These are phyloP conservation scores for Alosa sapidissima DNA, from an alignment of 2,797 vertebrate genomes.

Conservation along the genomic window DNA sequence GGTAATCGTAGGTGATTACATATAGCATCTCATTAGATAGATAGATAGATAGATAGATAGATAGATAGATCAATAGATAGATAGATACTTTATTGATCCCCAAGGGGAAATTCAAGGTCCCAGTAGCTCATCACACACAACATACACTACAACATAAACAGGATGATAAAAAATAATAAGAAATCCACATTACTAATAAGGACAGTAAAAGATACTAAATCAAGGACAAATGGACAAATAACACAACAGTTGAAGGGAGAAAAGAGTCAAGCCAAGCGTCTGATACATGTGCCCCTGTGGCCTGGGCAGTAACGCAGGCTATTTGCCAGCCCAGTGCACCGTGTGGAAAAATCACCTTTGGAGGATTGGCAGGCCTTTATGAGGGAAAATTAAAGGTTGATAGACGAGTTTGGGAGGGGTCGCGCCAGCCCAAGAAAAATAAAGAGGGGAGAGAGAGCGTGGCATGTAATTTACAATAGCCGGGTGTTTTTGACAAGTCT, in stretches of 20 bases:
- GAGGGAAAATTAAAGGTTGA: slow-evolving; percentile 21
- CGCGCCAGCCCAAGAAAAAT: slow-evolving; percentile 39
- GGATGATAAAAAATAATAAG: too few species aligned
- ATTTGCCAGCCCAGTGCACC: neutral
- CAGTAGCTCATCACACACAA: too few species aligned
- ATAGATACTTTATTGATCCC: too few species aligned
- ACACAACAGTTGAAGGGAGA: neutral
- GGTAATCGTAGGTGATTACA: neutral
- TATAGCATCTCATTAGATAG: neutral
- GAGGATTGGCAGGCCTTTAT: slow-evolving; percentile 18
- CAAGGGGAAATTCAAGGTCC: too few species aligned
- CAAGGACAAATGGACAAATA: neutral
- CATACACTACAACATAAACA: too few species aligned
- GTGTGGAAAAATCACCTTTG: slow-evolving; percentile 14
- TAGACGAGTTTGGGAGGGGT: slow-evolving; percentile 14
- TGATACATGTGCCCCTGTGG: neutral
- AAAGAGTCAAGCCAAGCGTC: neutral
- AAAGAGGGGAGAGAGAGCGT: slow-evolving; percentile 15
- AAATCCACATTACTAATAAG: too few species aligned
- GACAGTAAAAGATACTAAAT: too few species aligned
- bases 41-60: too few species aligned
- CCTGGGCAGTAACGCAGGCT: neutral
- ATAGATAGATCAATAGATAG: too few species aligned
- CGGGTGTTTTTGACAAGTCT: slow-evolving; percentile 59
- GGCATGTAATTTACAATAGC: slow-evolving; percentile 50